phyloP scores from a whole-genome alignment of 2,888 invertebrate genomes.

The Plebejus melissa region DNA sequence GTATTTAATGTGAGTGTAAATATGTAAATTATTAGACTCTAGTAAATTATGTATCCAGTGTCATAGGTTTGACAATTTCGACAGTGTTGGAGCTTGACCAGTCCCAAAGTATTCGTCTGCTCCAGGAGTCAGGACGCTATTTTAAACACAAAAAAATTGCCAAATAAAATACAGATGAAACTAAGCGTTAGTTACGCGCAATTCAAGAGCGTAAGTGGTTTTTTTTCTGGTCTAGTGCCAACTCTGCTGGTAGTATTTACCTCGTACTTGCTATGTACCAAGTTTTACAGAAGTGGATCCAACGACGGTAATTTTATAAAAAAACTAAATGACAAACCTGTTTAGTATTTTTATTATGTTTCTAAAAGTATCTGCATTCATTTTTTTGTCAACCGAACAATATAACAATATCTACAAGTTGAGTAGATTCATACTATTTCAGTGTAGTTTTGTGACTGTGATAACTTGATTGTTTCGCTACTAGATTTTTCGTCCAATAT shows the following conservation, averaged over 20 bases:
- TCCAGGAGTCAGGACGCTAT: too few relatives aligned
- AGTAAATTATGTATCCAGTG: slow-evolving; percentile 60
- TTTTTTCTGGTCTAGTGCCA: not conserved
- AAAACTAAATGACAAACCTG: not conserved
- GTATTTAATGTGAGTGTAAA: slow-evolving; percentile 51
- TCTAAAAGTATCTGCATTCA: not conserved
- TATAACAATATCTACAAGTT: not conserved
- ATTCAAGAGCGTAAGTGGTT: too few relatives aligned
- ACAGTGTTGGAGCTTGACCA: not conserved
- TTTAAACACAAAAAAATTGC: too few relatives aligned
- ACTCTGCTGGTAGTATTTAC: slow-evolving; percentile 25
- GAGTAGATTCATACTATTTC: not conserved
- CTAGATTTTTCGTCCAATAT: slow-evolving; percentile 32
- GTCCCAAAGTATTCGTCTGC: too few relatives aligned
- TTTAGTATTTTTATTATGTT: not conserved
- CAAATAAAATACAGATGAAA: too few relatives aligned
- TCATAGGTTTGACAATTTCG: slow-evolving; percentile 48
- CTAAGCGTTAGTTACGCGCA: too few relatives aligned
- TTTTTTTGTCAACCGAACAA: too few relatives aligned
- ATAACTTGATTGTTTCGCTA: not conserved
- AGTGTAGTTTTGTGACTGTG: not conserved
- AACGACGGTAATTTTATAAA: not conserved
- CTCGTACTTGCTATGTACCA: slow-evolving; percentile 32
- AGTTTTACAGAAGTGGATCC: slow-evolving; percentile 65
- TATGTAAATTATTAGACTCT: slow-evolving; percentile 56